Conservation (phyloP, 2,888 invertebrate species). For the Rhagonycha lutea region DNA sequence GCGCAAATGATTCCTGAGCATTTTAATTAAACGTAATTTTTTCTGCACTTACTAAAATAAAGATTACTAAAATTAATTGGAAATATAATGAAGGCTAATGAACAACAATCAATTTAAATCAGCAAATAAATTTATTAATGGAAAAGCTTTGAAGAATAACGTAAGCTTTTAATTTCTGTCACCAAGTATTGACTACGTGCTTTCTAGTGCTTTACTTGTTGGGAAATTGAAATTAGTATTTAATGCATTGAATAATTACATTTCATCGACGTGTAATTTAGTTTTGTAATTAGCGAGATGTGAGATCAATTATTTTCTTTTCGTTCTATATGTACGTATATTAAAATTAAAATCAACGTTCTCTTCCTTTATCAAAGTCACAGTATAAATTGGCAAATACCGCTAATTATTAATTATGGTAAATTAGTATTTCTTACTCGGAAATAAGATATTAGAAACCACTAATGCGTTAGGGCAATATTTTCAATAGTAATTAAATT, state of each 20-base stretch:
- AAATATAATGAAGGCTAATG: slow-evolving; percentile 16
- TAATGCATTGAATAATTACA: background rate
- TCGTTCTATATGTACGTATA: background rate
- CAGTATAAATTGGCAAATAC: background rate
- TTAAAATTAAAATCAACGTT: background rate
- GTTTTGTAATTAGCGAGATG: background rate
- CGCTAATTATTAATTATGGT: background rate
- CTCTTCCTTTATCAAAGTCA: background rate
- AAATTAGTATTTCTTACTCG: background rate
- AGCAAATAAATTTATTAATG: slow-evolving; percentile 17
- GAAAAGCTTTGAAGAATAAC: slow-evolving; percentile 10
- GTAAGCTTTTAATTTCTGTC: slow-evolving; percentile 2
- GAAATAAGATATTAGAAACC: background rate
- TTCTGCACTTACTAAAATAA: slow-evolving; percentile 13
- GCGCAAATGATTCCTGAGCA: slow-evolving; percentile 18
- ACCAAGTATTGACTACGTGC: slow-evolving; percentile 20
- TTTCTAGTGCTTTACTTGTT: slow-evolving; percentile 9
- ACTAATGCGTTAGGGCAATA: background rate
- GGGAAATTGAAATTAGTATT: background rate
- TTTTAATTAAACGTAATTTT: slow-evolving; percentile 21
- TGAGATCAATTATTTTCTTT: background rate
- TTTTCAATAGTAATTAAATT: background rate
- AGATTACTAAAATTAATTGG: slow-evolving; percentile 23
- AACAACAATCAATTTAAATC: slow-evolving; percentile 14
- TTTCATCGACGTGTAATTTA: background rate